These are phyloP conservation scores for Montipora cactus DNA, from an alignment of 64 coral and sea anemone species.

Conservation along the genomic window DNA sequence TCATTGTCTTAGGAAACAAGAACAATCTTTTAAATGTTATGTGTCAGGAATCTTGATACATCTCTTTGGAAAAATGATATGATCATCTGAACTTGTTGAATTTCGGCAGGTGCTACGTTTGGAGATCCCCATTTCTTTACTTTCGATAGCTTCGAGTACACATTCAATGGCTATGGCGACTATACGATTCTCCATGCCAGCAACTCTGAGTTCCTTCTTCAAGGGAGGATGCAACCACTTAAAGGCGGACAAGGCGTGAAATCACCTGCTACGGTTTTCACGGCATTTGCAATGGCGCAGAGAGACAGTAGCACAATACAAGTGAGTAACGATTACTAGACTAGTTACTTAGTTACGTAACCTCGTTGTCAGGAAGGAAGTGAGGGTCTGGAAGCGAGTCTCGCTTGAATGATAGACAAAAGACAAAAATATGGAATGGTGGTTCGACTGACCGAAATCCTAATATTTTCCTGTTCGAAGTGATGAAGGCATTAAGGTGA, in stretches of 20 bases:
- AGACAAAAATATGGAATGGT: too few species aligned
- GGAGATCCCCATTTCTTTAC: conserved; percentile 73
- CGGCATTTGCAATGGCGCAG: conserved; percentile 24
- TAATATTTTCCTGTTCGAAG: too few species aligned
- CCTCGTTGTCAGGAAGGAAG: too few species aligned
- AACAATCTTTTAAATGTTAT: neutral
- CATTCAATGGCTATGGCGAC: conserved; percentile 68
- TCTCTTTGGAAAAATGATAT: neutral
- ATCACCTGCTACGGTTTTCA: conserved; percentile 21
- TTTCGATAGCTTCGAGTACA: conserved; percentile 59
- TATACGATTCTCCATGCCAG: conserved; percentile 31
- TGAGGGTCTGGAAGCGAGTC: too few species aligned
- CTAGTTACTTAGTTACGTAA: neutral
- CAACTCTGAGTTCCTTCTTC: conserved; percentile 16
- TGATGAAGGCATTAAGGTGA: too few species aligned
- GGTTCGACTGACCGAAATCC: too few species aligned
- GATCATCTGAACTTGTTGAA: neutral
- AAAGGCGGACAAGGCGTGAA: neutral
- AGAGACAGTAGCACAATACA: neutral
- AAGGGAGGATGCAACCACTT: conserved; percentile 40
- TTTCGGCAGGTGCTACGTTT: conserved; percentile 25
- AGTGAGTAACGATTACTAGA: neutral
- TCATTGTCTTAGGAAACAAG: too few species aligned
- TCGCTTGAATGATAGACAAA: too few species aligned
- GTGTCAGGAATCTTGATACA: neutral